These are phyloP conservation scores for Galeopterus variegatus DNA, from an alignment of 2,113 vertebrate species.

Conservation along the genomic window DNA sequence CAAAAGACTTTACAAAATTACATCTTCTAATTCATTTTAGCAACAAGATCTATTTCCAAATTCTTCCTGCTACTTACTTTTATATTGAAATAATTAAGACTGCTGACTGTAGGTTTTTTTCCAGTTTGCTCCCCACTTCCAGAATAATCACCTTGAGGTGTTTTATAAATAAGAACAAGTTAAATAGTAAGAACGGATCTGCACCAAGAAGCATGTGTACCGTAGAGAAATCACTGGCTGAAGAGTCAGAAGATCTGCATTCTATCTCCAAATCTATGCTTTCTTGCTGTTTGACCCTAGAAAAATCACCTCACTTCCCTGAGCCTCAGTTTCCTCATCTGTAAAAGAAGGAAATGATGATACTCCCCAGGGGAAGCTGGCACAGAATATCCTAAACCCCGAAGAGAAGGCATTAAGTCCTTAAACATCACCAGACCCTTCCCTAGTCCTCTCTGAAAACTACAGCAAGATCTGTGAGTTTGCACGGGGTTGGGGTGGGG, in stretches of 20 bases:
- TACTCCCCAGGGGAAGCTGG: background rate
- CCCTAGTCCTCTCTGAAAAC: background rate
- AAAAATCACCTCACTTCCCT: conserved; percentile 18
- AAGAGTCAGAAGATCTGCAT: background rate
- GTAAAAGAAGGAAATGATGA: conserved; percentile 20
- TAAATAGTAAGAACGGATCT: background rate
- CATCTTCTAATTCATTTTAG: conserved; percentile 36
- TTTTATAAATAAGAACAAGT: conserved; percentile 48
- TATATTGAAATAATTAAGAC: conserved; percentile 36
- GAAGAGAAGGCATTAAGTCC: background rate
- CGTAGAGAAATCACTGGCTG: background rate
- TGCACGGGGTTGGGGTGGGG: background rate
- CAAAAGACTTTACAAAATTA: conserved; percentile 61
- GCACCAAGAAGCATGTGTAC: background rate
- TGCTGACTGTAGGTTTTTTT: background rate
- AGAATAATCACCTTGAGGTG: conserved; percentile 43
- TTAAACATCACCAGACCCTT: background rate
- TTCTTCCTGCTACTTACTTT: conserved; percentile 58
- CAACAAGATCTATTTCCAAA: conserved; percentile 53
- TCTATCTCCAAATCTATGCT: conserved; percentile 28
- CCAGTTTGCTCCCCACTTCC: background rate
- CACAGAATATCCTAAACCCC: background rate
- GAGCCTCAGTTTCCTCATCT: conserved; percentile 30
- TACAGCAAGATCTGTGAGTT: background rate
- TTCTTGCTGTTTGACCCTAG: background rate